Evolutionary conservation across 2,113 vertebrate genomes (phyloP).

Genomic region (Nothobranchius kuhntae): DNA sequence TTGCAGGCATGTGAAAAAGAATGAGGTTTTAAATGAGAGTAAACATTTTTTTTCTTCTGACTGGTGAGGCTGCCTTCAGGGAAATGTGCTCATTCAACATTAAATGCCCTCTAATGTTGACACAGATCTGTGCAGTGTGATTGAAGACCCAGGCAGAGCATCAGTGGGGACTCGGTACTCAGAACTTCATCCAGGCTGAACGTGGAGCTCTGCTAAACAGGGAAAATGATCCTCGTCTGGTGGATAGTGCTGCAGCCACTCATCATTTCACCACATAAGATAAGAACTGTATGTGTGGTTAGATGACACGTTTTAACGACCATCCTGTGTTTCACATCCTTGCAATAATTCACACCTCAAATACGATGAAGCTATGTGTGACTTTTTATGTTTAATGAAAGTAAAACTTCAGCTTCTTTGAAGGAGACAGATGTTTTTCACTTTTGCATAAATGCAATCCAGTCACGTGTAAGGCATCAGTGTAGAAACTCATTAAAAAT

Average conservation of each 20-base stretch:
- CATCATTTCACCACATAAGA: constrained; percentile 6
- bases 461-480: no score
- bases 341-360: no score
- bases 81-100: constrained; percentile 26
- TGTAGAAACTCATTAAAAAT: no score
- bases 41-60: constrained; percentile 7
- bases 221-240: constrained; percentile 63
- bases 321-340: no score
- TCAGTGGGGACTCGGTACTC: constrained; percentile 18
- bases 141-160: constrained; percentile 32
- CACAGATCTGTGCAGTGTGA: constrained; percentile 39
- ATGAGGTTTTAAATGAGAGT: constrained; percentile 8
- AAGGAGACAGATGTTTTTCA: no score
- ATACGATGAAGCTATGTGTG: no score
- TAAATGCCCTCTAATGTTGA: constrained; percentile 31
- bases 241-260: constrained; percentile 55
- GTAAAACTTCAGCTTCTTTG: no score
- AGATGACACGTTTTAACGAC: no score
- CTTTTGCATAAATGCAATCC: no score
- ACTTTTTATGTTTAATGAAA: no score
- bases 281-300: no score
- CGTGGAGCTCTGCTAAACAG: constrained; percentile 47
- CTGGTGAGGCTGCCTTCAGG: constrained; percentile 14
- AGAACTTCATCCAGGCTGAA: constrained; percentile 4
- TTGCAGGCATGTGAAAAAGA: not conserved